A percentile compares a stretch with the other conserved stretches of the same genome.
These are phyloP conservation scores for Biston stratarius DNA, from an alignment of 2,888 invertebrate species.

Conservation along the genomic window DNA sequence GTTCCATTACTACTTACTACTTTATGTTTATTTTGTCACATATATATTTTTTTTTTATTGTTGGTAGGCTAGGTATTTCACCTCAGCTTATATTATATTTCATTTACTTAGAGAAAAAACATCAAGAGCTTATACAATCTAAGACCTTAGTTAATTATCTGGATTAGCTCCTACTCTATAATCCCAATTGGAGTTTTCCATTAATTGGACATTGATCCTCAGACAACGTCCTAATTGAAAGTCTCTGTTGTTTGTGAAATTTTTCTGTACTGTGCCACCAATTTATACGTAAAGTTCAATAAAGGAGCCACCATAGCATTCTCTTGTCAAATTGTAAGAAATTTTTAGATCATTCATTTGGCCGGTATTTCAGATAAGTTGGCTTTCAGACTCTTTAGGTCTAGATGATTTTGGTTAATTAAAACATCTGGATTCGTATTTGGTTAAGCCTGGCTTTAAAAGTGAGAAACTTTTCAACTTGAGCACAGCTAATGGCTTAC, in stretches of 20 bases:
- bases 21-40: too few relatives aligned
- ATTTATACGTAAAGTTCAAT: neutral
- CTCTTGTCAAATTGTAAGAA: too few relatives aligned
- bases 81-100: too few relatives aligned
- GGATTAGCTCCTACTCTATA: slow-evolving; percentile 18
- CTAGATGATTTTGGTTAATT: slow-evolving; percentile 19
- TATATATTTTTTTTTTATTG: too few relatives aligned
- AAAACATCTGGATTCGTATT: slow-evolving; percentile 18
- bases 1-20: too few relatives aligned
- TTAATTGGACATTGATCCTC: slow-evolving; percentile 42
- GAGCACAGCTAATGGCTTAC: slow-evolving; percentile 4
- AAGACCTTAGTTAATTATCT: neutral
- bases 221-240: slow-evolving; percentile 33
- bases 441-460: slow-evolving; percentile 9
- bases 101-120: neutral
- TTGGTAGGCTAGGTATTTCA: too few relatives aligned
- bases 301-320: neutral
- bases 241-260: slow-evolving; percentile 24
- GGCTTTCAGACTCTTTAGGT: slow-evolving; percentile 1
- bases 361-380: neutral
- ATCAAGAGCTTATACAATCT: neutral
- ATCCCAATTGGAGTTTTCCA: slow-evolving; percentile 27
- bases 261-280: slow-evolving; percentile 1
- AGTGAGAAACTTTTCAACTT: slow-evolving; percentile 8
- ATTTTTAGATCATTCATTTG: neutral